Base-by-base conservation (phyloP, 2,113 vertebrate species). In the Elanoides forficatus region DNA sequence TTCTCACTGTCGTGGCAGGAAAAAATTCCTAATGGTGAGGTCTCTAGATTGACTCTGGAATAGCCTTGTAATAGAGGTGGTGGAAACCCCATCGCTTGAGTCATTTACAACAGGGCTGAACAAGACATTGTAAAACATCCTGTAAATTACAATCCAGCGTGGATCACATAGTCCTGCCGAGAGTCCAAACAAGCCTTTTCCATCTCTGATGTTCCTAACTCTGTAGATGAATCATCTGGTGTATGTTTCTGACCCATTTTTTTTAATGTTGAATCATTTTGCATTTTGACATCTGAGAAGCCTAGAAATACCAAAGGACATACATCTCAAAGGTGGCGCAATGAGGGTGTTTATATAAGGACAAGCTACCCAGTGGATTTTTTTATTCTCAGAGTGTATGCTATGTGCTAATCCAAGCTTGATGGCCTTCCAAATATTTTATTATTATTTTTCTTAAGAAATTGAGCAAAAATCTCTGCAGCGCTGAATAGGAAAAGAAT, bases 251-350 rank as follows among this genome's bases (percentile, higher is more conserved):
- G 93, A 81, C 67, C 71, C 30, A 5, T 56, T 66, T 72, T 53
- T 70, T 23, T 34, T 52, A 65, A 62, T 0, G 0, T 81, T 95
- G 87, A 83, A 66, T 90, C 81, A 88, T 76, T 86, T 89, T 14
- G 10, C 87, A 30, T 95, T 90, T 65, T 88, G 81, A 87, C 42
- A 97, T 93, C 84, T 70, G 86, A 83, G 94, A 96, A 95, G 79
- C 85, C 48, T 62, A 42, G 55, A 71, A 92, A n/a, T 93, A 63
- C 45, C 78, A 59, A 72, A 88, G 73, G 62, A 38, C 30, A 10
- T 55, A 36, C 10, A 45, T 79, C 34, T 86, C 71, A 52, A 79
- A 38, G 5, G 3, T 62, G 67, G 13, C 81, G 67, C 91, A 84
- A 53, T 22, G 17, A 75, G 86, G 52, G 32, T 85, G 78, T 93